Evolutionary conservation across 2,888 invertebrate species (phyloP).

Genomic region (Tiphia femorata): DNA sequence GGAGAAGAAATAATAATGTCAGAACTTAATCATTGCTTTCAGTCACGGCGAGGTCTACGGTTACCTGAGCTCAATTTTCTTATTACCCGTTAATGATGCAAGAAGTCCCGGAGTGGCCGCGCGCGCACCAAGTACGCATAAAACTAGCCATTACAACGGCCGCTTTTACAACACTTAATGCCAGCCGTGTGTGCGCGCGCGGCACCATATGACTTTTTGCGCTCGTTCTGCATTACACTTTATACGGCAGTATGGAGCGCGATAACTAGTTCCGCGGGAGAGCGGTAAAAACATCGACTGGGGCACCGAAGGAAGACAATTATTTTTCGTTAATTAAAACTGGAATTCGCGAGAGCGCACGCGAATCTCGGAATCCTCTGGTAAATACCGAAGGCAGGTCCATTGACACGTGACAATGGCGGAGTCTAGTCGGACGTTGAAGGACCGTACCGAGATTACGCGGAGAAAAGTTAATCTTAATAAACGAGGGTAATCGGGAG

Average conservation of each 20-base stretch:
- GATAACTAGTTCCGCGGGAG: conserved; percentile 29
- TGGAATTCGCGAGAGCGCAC: neutral
- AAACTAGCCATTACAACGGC: conserved; percentile 45
- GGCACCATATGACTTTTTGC: conserved; percentile 32
- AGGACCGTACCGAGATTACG: conserved; percentile 51
- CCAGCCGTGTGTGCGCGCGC: conserved; percentile 6
- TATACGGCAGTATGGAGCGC: conserved; percentile 27
- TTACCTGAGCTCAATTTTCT: conserved; percentile 46
- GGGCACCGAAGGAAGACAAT: conserved; percentile 23
- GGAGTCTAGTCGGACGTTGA: conserved; percentile 7
- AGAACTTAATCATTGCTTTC: conserved; percentile 40
- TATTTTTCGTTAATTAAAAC: conserved; percentile 27
- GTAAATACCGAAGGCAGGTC: neutral
- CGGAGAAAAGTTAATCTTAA: conserved; percentile 69
- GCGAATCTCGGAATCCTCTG: too few species aligned
- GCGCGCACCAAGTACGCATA: conserved; percentile 35
- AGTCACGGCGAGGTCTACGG: conserved; percentile 28
- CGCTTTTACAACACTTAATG: conserved; percentile 42
- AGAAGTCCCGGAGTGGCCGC: conserved; percentile 33
- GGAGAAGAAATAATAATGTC: conserved; percentile 37
- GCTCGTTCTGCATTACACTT: conserved; percentile 32
- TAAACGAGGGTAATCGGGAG: conserved; percentile 67
- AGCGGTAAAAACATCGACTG: conserved; percentile 19
- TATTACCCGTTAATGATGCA: conserved; percentile 50
- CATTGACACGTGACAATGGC: conserved; percentile 8